Evolutionary conservation across 2,797 vertebrate species (phyloP).

Genomic region (Melanotaenia nigrans): DNA sequence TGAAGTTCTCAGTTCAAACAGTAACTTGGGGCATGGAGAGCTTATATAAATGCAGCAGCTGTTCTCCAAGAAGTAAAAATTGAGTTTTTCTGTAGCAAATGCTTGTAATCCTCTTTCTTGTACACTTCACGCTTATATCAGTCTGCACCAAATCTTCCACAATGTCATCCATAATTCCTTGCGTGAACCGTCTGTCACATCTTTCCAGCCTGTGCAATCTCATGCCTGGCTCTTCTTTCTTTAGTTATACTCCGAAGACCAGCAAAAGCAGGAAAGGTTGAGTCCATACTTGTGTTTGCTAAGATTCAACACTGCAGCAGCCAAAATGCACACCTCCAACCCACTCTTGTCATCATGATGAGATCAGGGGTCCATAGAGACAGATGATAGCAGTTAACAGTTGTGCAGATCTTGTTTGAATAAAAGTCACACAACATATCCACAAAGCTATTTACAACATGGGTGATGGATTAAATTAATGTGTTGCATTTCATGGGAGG

Average conservation of each 20-base stretch:
- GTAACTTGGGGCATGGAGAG: constrained; percentile 31
- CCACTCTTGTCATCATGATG: neutral
- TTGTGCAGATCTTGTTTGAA: neutral
- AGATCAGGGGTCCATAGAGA: constrained; percentile 13
- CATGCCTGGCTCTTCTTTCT: constrained; percentile 49
- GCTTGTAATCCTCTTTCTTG: constrained; percentile 41
- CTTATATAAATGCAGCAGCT: constrained; percentile 37
- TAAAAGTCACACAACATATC: constrained; percentile 21
- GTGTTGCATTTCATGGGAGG: constrained; percentile 53
- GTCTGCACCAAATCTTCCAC: constrained; percentile 43
- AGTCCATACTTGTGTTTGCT: neutral
- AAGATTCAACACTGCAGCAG: constrained; percentile 38
- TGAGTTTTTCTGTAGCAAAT: constrained; percentile 46
- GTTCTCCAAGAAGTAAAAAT: constrained; percentile 35
- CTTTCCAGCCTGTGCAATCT: constrained; percentile 49
- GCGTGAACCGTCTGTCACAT: constrained; percentile 44
- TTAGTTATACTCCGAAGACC: constrained; percentile 30
- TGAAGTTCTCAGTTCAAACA: constrained; percentile 48
- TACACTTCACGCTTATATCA: constrained; percentile 42
- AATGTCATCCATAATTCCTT: constrained; percentile 59
- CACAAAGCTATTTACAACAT: constrained; percentile 47
- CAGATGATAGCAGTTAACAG: constrained; percentile 7
- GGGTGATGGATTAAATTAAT: constrained; percentile 43
- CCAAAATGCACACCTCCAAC: neutral
- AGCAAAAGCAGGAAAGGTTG: constrained; percentile 3